These are phyloP conservation scores for Eulemur coronatus DNA, from an alignment of 2,797 vertebrate genomes.

Conservation along the genomic window DNA sequence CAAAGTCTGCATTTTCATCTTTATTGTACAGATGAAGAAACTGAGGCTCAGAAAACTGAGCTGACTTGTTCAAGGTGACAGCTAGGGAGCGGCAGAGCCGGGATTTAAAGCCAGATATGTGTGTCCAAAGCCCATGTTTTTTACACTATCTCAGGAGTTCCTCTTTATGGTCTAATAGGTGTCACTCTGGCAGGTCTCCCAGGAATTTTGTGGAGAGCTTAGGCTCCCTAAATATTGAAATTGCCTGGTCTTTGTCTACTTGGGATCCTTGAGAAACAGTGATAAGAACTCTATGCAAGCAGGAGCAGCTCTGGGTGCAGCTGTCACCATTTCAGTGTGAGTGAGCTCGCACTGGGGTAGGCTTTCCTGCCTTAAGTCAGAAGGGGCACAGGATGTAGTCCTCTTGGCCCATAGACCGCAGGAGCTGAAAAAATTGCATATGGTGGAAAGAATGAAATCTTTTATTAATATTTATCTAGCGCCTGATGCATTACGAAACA, in stretches of 20 bases:
- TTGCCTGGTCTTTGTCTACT: background rate
- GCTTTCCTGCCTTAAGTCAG: background rate
- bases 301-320: background rate
- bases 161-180: background rate
- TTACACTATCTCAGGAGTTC: background rate
- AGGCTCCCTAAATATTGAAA: background rate
- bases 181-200: background rate
- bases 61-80: background rate
- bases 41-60: background rate
- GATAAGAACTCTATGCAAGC: background rate
- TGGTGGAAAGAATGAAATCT: background rate
- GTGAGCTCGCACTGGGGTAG: background rate
- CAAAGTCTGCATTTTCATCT: background rate
- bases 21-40: background rate
- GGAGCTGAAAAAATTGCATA: background rate
- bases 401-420: background rate
- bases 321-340: background rate
- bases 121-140: background rate
- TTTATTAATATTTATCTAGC: background rate
- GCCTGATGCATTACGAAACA: background rate
- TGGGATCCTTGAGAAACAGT: background rate
- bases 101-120: background rate
- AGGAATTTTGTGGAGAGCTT: background rate
- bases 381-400: background rate
- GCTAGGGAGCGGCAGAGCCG: background rate